phyloP scores from a whole-genome alignment of 2,797 vertebrate species.

The Philypnodon macrostomus region DNA sequence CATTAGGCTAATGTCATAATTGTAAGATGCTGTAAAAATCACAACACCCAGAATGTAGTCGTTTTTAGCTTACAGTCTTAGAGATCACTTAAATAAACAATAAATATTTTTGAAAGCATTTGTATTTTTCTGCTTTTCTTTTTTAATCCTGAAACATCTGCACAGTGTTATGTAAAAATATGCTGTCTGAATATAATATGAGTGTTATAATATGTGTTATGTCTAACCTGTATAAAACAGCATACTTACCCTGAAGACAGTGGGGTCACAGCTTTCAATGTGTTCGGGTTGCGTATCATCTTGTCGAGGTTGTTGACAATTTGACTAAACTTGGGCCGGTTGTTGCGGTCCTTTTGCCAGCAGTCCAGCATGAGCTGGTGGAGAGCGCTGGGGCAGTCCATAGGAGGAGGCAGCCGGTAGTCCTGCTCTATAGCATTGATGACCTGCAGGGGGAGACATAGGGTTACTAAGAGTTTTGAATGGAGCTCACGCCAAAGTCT shows the following conservation, averaged over 20 bases:
- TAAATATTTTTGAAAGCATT: too few species aligned
- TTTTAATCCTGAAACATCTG: too few species aligned
- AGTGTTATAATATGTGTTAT: conserved; percentile 3
- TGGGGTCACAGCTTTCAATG: conserved; percentile 95
- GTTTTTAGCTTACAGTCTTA: too few species aligned
- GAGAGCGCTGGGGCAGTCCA: conserved; percentile 95
- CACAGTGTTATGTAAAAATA: background rate
- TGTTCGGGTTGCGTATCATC: conserved; percentile 98
- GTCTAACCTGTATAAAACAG: background rate
- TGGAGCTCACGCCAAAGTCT: background rate
- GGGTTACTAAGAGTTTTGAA: conserved; percentile 21
- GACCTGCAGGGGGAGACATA: conserved; percentile 80
- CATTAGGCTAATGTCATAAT: too few species aligned
- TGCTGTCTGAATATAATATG: background rate
- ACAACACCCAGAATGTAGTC: too few species aligned
- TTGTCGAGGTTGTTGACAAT: conserved; percentile 98
- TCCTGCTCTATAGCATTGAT: conserved; percentile 98
- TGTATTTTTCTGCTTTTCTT: too few species aligned
- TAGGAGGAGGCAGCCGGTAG: conserved; percentile 93
- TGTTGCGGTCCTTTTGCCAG: conserved; percentile 98
- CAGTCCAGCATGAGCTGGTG: conserved; percentile 99
- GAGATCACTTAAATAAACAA: too few species aligned
- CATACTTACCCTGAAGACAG: conserved; percentile 88
- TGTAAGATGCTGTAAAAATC: too few species aligned
- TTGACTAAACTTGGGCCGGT: conserved; percentile 95